A percentile compares a stretch with the other conserved stretches of the same genome.
Evolutionary conservation across 2,888 invertebrate genomes (phyloP).

Genomic region (Tridacna gigas): DNA sequence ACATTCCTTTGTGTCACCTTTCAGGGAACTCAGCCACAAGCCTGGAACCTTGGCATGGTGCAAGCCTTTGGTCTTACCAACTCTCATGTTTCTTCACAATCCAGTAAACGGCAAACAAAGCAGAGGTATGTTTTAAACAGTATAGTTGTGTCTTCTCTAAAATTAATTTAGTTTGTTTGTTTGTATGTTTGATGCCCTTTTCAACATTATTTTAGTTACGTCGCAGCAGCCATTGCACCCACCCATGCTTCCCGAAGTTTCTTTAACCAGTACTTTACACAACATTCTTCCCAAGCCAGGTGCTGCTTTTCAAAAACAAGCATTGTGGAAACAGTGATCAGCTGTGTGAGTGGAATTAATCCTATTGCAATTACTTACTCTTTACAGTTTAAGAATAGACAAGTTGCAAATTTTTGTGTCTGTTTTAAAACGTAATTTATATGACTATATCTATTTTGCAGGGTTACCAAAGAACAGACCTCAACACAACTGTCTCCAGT

Average conservation of each 20-base stretch:
- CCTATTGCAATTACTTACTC: no score
- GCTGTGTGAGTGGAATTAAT: no score
- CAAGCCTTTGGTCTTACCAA: constrained; percentile 76
- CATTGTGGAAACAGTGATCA: no score
- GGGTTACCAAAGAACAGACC: constrained; percentile 76
- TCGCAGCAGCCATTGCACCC: no score
- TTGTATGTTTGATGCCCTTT: no score
- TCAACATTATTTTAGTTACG: no score
- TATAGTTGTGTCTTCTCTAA: no score
- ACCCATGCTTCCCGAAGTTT: background rate
- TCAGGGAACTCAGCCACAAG: constrained; percentile 77
- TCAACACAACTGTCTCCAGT: constrained; percentile 95
- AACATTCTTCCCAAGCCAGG: background rate
- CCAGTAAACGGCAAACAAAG: constrained; percentile 79
- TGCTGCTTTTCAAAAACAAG: no score
- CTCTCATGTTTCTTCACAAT: constrained; percentile 68
- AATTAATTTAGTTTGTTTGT: no score
- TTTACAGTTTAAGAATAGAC: no score
- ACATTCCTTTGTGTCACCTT: background rate
- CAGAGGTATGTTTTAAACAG: constrained; percentile 73
- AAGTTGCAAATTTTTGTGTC: no score
- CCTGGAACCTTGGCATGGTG: constrained; percentile 82
- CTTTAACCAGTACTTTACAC: background rate
- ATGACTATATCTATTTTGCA: constrained; percentile 84
- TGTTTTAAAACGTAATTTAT: background rate